phyloP scores from a whole-genome alignment of 2,888 invertebrate species.

The Stomorhina lunata region DNA sequence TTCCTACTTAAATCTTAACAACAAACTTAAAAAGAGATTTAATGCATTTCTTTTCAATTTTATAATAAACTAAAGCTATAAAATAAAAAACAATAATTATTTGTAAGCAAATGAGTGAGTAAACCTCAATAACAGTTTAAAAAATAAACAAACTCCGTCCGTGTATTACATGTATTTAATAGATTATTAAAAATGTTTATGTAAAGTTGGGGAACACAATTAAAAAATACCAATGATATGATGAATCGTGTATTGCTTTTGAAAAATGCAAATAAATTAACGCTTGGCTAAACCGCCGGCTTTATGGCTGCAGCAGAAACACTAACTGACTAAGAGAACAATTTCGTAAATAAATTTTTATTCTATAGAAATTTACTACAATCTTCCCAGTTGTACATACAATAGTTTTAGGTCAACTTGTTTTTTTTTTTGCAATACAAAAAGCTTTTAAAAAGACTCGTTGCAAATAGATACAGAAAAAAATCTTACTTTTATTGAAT shows the following conservation, averaged over 20 bases:
- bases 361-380: background rate
- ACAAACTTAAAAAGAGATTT: too few relatives aligned
- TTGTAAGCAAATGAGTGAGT: conserved; percentile 4
- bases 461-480: background rate
- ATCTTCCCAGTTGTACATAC: background rate
- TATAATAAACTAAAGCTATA: background rate
- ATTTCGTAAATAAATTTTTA: background rate
- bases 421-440: background rate
- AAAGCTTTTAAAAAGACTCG: background rate
- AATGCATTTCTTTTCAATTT: background rate
- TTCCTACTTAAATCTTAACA: background rate
- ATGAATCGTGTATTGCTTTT: conserved; percentile 32
- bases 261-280: conserved; percentile 21
- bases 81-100: background rate
- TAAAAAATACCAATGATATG: conserved; percentile 45
- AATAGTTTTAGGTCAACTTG: background rate
- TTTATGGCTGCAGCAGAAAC: background rate
- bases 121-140: background rate
- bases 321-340: background rate
- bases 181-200: conserved; percentile 1
- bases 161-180: background rate
- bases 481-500: too few relatives aligned
- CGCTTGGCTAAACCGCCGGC: conserved; percentile 11
- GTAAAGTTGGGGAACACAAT: conserved; percentile 25
- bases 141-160: conserved; percentile 16